Base-by-base conservation (phyloP, 2,113 vertebrate genomes). In the Nanorana parkeri region DNA sequence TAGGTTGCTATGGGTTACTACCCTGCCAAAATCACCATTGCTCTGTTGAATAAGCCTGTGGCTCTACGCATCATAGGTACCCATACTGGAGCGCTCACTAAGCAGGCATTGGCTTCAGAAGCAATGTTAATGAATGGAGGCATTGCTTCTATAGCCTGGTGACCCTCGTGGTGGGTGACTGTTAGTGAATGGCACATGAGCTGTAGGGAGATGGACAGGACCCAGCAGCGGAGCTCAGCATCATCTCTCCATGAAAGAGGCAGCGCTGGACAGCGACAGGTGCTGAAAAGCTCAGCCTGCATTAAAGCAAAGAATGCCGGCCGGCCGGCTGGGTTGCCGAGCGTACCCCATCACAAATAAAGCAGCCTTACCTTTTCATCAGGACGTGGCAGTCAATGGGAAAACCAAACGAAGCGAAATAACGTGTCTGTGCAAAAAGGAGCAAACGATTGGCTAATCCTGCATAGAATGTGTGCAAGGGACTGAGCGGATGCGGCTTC, bases 251-350 rank as follows among this genome's bases (percentile, higher is more conserved):
- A 23, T 58, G 6, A 60, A 68, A 28, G 54, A 64, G 54, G 17
- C 68, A 52, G 78, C 58, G 55, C 24, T 81, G 79, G 79, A 81
- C 79, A 81, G 68, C 79, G 79, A 66, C 80, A 74, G 61, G 80
- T 74, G 69, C 69, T 82, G 80, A 82, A n/a, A 82, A 82, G 8
- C 63, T 29, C 11, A n/a, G 51, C 29, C 20, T 24, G 79, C 79
- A 52, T 54, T 63, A 19, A 5, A 63, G 66, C 17, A 17, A 29
- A 29, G 15, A 17, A 3, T 24, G 11, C 60, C 23, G 28, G 68
- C 19, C n/a, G n/a, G n/a, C n/a, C n/a, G n/a, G n/a, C n/a, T n/a
- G n/a, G n/a, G n/a, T n/a, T n/a, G n/a, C n/a, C 36, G 13, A 23
- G 24, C 32, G 17, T 63, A 23, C 26, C 47, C 19, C 17, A 17